Evolutionary conservation across 2,888 invertebrate species (phyloP).

Genomic region (Kuschelorhynchus macadamiae): DNA sequence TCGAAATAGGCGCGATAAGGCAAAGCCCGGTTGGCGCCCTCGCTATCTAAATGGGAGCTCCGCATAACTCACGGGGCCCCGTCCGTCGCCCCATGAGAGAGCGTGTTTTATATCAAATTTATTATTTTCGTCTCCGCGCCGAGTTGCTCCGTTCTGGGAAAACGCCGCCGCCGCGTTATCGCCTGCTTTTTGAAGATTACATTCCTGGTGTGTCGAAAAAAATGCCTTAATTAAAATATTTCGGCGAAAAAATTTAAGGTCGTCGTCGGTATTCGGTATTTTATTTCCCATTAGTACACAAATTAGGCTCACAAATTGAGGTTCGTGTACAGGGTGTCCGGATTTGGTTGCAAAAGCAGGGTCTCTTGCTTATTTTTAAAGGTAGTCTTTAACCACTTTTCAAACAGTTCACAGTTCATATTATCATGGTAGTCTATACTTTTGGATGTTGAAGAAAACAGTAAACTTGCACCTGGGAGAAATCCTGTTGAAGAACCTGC

Average conservation of each 20-base stretch:
- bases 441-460: no score
- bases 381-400: no score
- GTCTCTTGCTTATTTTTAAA: no score
- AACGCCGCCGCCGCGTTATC: not conserved
- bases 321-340: no score
- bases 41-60: constrained; percentile 59
- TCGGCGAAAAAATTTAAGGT: not conserved
- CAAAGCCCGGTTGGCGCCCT: constrained; percentile 57
- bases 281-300: no score
- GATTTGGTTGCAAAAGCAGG: no score
- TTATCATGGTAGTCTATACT: no score
- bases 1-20: constrained; percentile 35
- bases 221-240: constrained; percentile 7
- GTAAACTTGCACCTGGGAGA: no score
- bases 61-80: constrained; percentile 48
- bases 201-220: not conserved
- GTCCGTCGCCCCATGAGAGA: no score
- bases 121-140: constrained; percentile 42
- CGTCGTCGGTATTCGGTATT: not conserved
- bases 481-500: no score
- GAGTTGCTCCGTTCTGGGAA: constrained; percentile 4
- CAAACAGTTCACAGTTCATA: no score
- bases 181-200: not conserved
- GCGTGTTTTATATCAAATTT: constrained; percentile 51
- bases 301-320: no score